Evolutionary conservation across 2,888 invertebrate species (phyloP).

Genomic region (Dasysyrphus albostriatus): DNA sequence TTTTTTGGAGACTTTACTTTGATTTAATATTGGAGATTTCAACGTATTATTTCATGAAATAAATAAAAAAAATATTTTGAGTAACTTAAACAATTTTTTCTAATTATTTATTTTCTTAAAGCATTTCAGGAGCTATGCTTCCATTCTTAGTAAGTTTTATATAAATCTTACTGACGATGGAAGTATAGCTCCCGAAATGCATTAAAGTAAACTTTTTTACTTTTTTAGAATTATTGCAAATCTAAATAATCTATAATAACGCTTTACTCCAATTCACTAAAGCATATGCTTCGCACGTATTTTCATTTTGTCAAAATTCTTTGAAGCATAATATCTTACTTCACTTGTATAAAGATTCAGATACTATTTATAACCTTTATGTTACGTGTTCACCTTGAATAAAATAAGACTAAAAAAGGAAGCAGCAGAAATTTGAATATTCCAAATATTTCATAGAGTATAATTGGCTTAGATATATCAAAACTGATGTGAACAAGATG

Average conservation of each 20-base stretch:
- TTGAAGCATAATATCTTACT: neutral
- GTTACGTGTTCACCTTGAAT: constrained; percentile 21
- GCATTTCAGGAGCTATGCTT: too few species aligned
- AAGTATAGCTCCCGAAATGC: too few species aligned
- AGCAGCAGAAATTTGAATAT: neutral
- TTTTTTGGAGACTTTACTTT: too few species aligned
- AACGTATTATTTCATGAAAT: too few species aligned
- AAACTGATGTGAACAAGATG: neutral
- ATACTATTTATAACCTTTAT: constrained; percentile 9
- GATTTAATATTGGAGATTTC: too few species aligned
- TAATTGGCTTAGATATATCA: neutral
- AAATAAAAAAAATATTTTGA: too few species aligned
- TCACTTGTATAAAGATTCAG: neutral
- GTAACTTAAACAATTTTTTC: too few species aligned
- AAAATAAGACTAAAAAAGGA: neutral
- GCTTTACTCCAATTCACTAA: neutral
- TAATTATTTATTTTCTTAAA: too few species aligned
- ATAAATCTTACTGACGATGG: too few species aligned
- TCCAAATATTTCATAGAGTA: neutral
- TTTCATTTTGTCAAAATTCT: neutral
- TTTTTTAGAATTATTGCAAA: neutral
- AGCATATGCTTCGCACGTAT: neutral
- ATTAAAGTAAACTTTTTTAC: too few species aligned
- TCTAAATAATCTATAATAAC: neutral
- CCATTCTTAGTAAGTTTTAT: too few species aligned